Evolutionary conservation across 2,888 invertebrate genomes (phyloP), one percentile per base, ranked within the genome.

Genomic region (Cantharis nigra): DNA sequence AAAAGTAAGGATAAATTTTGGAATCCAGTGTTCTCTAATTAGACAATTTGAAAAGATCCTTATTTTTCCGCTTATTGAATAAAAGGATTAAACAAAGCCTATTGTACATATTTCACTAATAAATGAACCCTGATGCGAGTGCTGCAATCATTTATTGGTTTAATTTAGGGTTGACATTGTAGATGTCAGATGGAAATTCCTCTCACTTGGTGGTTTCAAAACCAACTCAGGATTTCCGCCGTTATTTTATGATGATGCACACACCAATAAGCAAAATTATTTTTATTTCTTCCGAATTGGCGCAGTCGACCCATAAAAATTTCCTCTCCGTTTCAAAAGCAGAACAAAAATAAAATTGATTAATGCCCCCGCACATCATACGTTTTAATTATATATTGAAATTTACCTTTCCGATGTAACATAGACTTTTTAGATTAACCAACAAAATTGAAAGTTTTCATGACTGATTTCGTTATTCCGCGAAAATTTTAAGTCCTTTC

Each of bases 101-200:
- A 70, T 71, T 71, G 74, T 77, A 78, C 80, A 80, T 80, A 81
- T 76, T 81, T 79, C 78, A 80, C 78, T 71, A 74, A 75, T 74
- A 72, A 73, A 76, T 70, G 75, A 77, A 75, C n/a, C 49, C 75
- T 75, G n/a, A n/a, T n/a, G 80, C 73, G 78, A 80, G 74, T 79
- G 80, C 77, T 75, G 80, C 78, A 79, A 78, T 80, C 80, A 80
- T 80, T 81, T 80, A 79, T 78, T 70, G 79, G 73, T 71, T 75
- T 79, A 79, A 79, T 79, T 79, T 79, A 80, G 74, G 77, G 69
- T 49, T 67, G 77, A 72, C 71, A 75, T 67, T 64, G 71, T 64
- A 64, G 67, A 69, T 72, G 65, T 71, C 72, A 69, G 65, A 67
- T 67, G 65, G 33, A 64, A 49, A 49, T 49, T 49, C 69, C 73